A percentile compares a stretch with the other conserved stretches of the same genome.
Conservation (phyloP, 2,888 invertebrate species). For the Leptothorax acervorum region DNA sequence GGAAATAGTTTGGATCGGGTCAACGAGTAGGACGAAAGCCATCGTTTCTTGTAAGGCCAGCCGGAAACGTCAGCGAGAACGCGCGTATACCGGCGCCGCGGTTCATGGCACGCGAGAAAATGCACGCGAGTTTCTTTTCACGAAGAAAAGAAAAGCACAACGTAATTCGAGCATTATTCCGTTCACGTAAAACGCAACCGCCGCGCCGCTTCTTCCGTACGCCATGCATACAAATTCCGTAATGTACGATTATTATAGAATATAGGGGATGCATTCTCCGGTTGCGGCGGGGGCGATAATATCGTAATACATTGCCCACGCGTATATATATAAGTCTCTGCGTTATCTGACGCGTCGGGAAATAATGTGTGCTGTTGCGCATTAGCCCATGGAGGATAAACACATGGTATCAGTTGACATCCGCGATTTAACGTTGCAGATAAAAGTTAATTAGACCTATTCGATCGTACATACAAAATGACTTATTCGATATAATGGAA, state of each 20-base stretch:
- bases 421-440: slow-evolving; percentile 40
- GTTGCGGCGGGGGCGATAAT: slow-evolving; percentile 26
- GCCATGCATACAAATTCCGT: slow-evolving; percentile 53
- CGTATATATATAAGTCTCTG: slow-evolving; percentile 46
- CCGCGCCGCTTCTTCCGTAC: slow-evolving; percentile 29
- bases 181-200: slow-evolving; percentile 50
- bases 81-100: background rate
- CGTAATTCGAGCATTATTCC: slow-evolving; percentile 42
- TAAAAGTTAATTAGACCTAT: slow-evolving; percentile 46
- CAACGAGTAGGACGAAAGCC: background rate
- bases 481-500: slow-evolving; percentile 4
- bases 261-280: slow-evolving; percentile 45
- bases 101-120: slow-evolving; percentile 29
- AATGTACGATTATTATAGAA: slow-evolving; percentile 53
- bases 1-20: slow-evolving; percentile 5
- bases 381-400: slow-evolving; percentile 51
- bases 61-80: slow-evolving; percentile 19
- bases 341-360: slow-evolving; percentile 53
- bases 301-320: slow-evolving; percentile 52
- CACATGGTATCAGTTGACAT: slow-evolving; percentile 39
- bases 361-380: slow-evolving; percentile 42
- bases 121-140: slow-evolving; percentile 5
- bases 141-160: slow-evolving; percentile 20
- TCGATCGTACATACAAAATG: background rate
- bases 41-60: background rate